Conservation (phyloP, 2,113 vertebrate species). For the Tachuris rubrigastra region DNA sequence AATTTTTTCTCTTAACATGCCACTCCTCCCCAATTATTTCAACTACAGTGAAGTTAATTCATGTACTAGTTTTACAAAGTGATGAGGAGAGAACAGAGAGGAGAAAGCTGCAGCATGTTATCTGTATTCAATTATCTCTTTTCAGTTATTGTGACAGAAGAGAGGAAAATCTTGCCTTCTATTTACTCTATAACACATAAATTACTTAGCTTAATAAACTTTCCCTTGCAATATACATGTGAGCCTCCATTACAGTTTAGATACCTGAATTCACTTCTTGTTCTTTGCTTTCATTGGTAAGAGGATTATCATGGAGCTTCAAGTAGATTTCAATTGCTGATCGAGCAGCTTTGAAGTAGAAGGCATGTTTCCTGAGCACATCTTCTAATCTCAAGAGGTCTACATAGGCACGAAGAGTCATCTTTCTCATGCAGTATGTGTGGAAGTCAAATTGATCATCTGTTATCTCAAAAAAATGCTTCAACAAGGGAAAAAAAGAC, state of each 20-base stretch:
- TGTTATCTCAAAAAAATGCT: slow-evolving; percentile 85
- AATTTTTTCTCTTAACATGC: background rate
- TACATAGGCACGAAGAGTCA: slow-evolving; percentile 82
- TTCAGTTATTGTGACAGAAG: background rate
- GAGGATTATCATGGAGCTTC: slow-evolving; percentile 80
- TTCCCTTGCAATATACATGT: background rate
- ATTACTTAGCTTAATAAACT: background rate
- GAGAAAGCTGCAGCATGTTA: background rate
- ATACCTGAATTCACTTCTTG: slow-evolving; percentile 84
- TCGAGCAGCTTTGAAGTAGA: slow-evolving; percentile 80
- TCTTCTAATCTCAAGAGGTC: slow-evolving; percentile 81
- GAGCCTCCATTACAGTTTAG: background rate
- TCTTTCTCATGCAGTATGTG: slow-evolving; percentile 82
- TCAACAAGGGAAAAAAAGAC: slow-evolving; percentile 11
- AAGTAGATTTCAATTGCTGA: slow-evolving; percentile 82
- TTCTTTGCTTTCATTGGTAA: slow-evolving; percentile 79
- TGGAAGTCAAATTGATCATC: slow-evolving; percentile 84
- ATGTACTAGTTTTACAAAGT: background rate
- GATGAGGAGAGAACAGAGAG: background rate
- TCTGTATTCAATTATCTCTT: background rate
- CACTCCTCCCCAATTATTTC: background rate
- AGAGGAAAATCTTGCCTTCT: background rate
- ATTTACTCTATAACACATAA: background rate
- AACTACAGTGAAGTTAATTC: background rate
- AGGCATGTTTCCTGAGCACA: slow-evolving; percentile 77